Evolutionary conservation across 1,140 invertebrate species (phyloP), one percentile per base, ranked within the genome.

Genomic region (Brachionus rubens): DNA sequence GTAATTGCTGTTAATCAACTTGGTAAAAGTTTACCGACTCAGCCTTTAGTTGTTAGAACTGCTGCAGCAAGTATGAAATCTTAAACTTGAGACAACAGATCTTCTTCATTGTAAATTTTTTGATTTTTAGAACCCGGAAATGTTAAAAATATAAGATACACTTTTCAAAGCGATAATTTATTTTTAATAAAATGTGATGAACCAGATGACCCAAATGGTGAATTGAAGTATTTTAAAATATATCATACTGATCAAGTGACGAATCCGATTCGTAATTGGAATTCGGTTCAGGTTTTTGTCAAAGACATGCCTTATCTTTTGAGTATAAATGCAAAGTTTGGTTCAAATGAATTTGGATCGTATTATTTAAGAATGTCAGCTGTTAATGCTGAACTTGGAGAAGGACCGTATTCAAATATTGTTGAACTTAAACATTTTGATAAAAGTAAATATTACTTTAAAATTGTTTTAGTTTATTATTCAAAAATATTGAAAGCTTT

Each of bases 201-300:
- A 10, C 68, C 68, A 33, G 50, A 48, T 40, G 68, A 72, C 10
- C 43, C 68, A 16, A 72, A 72, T 54, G 68, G 68, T 33, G 33
- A 72, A 48, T 54, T 72, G 30, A 54, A 72, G 68, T 21, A 48
- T 50, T 50, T 72, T 54, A 48, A 50, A 12, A 54, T 72, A 24
- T 72, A 72, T 50, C 50, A 50, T 36, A 72, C 68, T 12, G 40
- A 48, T 72, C 68, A 72, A 50, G 68, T 72, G 24, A 72, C 68
- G 26, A 54, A 72, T 72, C 68, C 68, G 24, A 50, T 72, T 6
- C 19, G 36, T 2, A 48, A 54, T 40, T 72, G 68, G 68, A 48
- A 72, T 36, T 10, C 19, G 19, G 33, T 36, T 21, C 28, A n/a
- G 33, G 46, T 50, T 48, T 16, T 24, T 2, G n/a, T 72, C 2